These are phyloP conservation scores for Meta bourneti DNA, from an alignment of 2,888 invertebrate genomes.

Conservation along the genomic window DNA sequence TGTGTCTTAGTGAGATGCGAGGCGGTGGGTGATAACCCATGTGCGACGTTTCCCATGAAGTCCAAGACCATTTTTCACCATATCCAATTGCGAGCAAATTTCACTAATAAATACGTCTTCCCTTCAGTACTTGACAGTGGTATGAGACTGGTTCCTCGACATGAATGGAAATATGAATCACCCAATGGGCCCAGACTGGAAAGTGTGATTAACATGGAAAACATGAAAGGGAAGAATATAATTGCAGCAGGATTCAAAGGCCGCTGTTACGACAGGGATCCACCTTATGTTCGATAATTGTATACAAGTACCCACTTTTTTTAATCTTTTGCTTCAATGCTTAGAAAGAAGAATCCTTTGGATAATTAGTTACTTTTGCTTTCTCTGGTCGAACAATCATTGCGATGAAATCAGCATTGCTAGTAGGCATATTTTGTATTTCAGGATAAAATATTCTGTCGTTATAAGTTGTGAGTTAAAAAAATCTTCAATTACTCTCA, in stretches of 20 bases:
- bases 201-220: constrained; percentile 7
- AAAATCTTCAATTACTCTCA: not conserved
- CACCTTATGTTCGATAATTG: constrained; percentile 57
- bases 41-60: constrained; percentile 30
- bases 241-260: constrained; percentile 48
- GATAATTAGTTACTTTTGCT: too few species aligned
- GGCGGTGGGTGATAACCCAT: not conserved
- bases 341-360: too few species aligned
- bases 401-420: too few species aligned
- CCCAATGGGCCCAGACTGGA: not conserved
- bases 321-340: too few species aligned
- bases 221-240: not conserved
- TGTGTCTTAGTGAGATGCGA: constrained; percentile 60
- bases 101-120: constrained; percentile 30
- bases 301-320: not conserved
- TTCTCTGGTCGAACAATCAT: too few species aligned
- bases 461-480: too few species aligned
- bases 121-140: constrained; percentile 17
- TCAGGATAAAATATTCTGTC: too few species aligned
- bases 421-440: too few species aligned
- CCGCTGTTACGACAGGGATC: constrained; percentile 62
- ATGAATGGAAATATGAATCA: not conserved
- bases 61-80: constrained; percentile 38
- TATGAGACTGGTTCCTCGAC: constrained; percentile 20
- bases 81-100: constrained; percentile 24